phyloP scores from a whole-genome alignment of 2,797 vertebrate genomes.

The Psittacula derbiana region DNA sequence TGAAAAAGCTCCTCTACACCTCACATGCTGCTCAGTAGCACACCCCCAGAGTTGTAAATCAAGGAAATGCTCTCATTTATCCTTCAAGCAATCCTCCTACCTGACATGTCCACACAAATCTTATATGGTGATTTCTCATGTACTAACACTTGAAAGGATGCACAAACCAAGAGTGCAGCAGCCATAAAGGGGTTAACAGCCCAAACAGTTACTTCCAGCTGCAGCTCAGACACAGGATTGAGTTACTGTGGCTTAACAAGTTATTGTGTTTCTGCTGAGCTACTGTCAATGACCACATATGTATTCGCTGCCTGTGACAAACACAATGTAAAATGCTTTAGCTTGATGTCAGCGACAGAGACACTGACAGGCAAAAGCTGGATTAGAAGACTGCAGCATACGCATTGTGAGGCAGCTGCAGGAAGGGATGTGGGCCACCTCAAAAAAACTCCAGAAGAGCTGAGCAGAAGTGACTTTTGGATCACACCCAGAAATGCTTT shows the following conservation, averaged over 20 bases:
- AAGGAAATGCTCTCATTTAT: neutral
- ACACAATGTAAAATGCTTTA: slow-evolving; percentile 45
- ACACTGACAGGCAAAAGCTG: slow-evolving; percentile 52
- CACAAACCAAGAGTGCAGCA: neutral
- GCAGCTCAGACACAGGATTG: slow-evolving; percentile 45
- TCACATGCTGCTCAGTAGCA: neutral
- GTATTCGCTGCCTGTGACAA: slow-evolving; percentile 41
- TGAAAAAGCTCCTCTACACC: neutral
- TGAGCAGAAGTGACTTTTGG: slow-evolving; percentile 21
- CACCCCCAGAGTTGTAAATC: neutral
- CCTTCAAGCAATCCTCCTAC: neutral
- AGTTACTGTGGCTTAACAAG: slow-evolving; percentile 65
- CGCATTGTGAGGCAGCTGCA: neutral
- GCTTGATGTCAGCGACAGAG: slow-evolving; percentile 45
- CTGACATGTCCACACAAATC: neutral
- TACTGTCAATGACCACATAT: slow-evolving; percentile 67
- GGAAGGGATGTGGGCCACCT: neutral
- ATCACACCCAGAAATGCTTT: slow-evolving; percentile 19
- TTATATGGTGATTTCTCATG: neutral
- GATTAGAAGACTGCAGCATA: slow-evolving; percentile 1
- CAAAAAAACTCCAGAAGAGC: neutral
- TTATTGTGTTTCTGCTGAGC: slow-evolving; percentile 67
- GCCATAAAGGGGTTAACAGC: slow-evolving; percentile 18
- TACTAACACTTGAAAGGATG: neutral
- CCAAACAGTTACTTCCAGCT: slow-evolving; percentile 47